Evolutionary conservation across 1,140 invertebrate genomes (phyloP).

Genomic region (Neodiprion lecontei): DNA sequence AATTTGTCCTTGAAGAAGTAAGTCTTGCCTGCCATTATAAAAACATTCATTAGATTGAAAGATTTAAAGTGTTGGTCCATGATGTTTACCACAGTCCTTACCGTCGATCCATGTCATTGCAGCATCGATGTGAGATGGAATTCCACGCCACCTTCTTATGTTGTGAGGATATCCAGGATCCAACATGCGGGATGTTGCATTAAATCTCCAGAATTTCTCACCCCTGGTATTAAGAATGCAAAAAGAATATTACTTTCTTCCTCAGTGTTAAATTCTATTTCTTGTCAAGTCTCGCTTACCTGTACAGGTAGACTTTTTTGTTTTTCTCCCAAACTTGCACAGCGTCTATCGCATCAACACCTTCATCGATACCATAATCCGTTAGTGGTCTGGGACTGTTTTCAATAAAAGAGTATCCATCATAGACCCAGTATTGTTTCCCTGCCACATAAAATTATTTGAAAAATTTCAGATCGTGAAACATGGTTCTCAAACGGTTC

Average conservation of each 20-base stretch:
- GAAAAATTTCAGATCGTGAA: constrained; percentile 22
- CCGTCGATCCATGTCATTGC: constrained; percentile 70
- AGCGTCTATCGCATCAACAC: constrained; percentile 73
- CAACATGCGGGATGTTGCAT: constrained; percentile 65
- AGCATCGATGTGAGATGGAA: constrained; percentile 70
- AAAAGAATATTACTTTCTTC: too few species aligned
- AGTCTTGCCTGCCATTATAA: constrained; percentile 57
- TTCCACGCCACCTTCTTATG: constrained; percentile 72
- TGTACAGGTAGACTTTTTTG: constrained; percentile 64
- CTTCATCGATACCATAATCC: constrained; percentile 68
- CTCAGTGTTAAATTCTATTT: too few species aligned
- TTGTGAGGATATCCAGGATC: constrained; percentile 72
- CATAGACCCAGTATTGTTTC: constrained; percentile 73
- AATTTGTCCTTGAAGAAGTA: constrained; percentile 71
- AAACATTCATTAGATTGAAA: constrained; percentile 20
- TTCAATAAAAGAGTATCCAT: constrained; percentile 65
- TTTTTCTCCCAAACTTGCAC: constrained; percentile 70
- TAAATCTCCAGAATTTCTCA: constrained; percentile 73
- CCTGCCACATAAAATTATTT: constrained; percentile 52
- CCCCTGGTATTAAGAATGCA: constrained; percentile 56
- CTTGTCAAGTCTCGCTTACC: constrained; percentile 37
- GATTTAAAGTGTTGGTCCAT: constrained; percentile 53
- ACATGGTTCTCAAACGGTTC: constrained; percentile 13
- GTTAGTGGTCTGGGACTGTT: constrained; percentile 65
- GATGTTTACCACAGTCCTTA: constrained; percentile 48